Evolutionary conservation across 1,140 invertebrate genomes (phyloP).

Genomic region (Adoxophyes honmai): DNA sequence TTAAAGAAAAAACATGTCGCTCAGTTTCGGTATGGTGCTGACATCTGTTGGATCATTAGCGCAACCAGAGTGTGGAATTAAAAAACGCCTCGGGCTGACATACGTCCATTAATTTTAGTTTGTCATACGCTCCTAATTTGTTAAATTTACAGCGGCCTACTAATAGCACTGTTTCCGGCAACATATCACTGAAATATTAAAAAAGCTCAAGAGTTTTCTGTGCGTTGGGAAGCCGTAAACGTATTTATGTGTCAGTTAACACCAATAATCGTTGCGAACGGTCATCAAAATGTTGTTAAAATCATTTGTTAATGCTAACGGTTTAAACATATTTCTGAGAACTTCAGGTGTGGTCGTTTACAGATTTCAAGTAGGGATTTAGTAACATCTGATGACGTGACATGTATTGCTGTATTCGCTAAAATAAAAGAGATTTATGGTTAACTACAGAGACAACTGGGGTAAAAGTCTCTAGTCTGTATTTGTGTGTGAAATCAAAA

Average conservation of each 20-base stretch:
- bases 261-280: slow-evolving; percentile 42
- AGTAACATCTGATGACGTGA: too few species aligned
- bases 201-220: slow-evolving; percentile 43
- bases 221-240: slow-evolving; percentile 34
- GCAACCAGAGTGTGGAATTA: slow-evolving; percentile 39
- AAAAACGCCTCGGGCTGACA: slow-evolving; percentile 40
- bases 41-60: slow-evolving; percentile 61
- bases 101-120: slow-evolving; percentile 67
- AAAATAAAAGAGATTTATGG: too few species aligned
- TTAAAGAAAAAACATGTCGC: slow-evolving; percentile 31
- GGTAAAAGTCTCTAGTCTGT: too few species aligned
- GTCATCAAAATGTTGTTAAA: slow-evolving; percentile 54
- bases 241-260: slow-evolving; percentile 66
- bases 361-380: too few species aligned
- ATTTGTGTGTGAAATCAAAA: too few species aligned
- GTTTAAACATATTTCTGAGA: slow-evolving; percentile 14
- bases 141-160: slow-evolving; percentile 58
- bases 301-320: slow-evolving; percentile 40
- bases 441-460: too few species aligned
- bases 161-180: slow-evolving; percentile 64
- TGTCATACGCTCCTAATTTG: slow-evolving; percentile 70
- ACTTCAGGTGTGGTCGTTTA: slow-evolving; percentile 34
- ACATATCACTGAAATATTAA: slow-evolving; percentile 57
- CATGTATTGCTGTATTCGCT: too few species aligned
- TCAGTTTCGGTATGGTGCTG: slow-evolving; percentile 43